Base-by-base conservation (phyloP, 2,888 invertebrate species). In the Endotricha flammealis region DNA sequence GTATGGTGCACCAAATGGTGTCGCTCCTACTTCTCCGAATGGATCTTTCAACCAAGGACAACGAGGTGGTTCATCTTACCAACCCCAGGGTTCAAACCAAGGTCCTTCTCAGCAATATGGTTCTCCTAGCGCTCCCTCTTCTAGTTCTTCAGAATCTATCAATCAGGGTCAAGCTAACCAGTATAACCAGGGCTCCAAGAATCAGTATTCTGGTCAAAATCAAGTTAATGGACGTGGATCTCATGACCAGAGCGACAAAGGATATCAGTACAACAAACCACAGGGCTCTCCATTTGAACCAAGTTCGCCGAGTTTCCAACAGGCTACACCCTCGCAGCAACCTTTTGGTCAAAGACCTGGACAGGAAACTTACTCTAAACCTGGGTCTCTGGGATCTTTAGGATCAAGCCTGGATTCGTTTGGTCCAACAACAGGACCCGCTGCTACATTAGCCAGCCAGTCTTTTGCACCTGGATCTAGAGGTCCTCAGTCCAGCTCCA, bases 221-320 rank as follows among this genome's bases (percentile, higher is more conserved):
- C 39, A 23, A 12, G 14, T 20, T 12, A n/a, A 12, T 2, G 10
- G 25, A n/a, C 41, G 44, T 33, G 45, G 30, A 29, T 30, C 38
- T 27, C 47, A 46, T 23, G 33, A 27, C 16, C 53, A 53, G 25
- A 43, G 36, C 22, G 47, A 52, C 10, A 29, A 48, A 16, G 57
- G 60, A 16, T 60, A 60, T 10, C 47, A 60, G 6, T 62, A 57
- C 36, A 50, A 48, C 37, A 40, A 37, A 11, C 47, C 46, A n/a
- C 46, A 46, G 23, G 25, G 38, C 5, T 11, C 44, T 32, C 27
- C 28, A 5, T 38, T 36, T 17, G 35, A 29, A n/a, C 5, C 39
- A 11, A 33, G 35, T 35, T 13, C 20, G 36, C 9, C 41, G 38
- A 3, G 12, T 33, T 14, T 5, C 9, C 31, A 31, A 22, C 20